Conservation (phyloP, 2,797 vertebrate genomes). For the Mycteria americana region DNA sequence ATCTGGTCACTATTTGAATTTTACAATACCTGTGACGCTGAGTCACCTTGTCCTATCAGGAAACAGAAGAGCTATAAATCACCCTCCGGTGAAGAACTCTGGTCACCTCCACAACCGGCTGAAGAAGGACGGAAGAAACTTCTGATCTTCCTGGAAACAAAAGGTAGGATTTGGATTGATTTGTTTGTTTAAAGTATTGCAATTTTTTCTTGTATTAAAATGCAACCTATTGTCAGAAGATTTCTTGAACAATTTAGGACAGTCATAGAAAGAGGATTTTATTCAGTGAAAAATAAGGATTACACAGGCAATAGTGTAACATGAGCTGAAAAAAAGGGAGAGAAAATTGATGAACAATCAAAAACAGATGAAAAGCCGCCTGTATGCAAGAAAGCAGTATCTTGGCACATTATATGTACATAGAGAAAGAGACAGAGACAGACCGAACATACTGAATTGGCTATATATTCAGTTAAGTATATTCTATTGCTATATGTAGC, state of each 20-base stretch:
- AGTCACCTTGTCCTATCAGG: slow-evolving; percentile 56
- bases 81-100: background rate
- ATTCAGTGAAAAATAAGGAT: background rate
- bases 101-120: background rate
- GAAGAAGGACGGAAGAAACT: background rate
- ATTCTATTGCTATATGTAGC: background rate
- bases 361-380: background rate
- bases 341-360: background rate
- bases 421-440: background rate
- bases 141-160: background rate
- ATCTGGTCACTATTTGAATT: background rate
- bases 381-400: background rate
- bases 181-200: background rate
- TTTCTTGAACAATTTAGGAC: background rate
- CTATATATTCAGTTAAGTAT: background rate
- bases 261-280: background rate
- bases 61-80: slow-evolving; percentile 57
- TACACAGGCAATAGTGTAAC: background rate
- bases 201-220: background rate
- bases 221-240: background rate
- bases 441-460: background rate
- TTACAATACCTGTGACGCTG: background rate
- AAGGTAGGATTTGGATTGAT: background rate
- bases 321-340: background rate
- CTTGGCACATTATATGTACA: background rate